Conservation (phyloP, 1,140 invertebrate species). For the Papilio polytes region DNA sequence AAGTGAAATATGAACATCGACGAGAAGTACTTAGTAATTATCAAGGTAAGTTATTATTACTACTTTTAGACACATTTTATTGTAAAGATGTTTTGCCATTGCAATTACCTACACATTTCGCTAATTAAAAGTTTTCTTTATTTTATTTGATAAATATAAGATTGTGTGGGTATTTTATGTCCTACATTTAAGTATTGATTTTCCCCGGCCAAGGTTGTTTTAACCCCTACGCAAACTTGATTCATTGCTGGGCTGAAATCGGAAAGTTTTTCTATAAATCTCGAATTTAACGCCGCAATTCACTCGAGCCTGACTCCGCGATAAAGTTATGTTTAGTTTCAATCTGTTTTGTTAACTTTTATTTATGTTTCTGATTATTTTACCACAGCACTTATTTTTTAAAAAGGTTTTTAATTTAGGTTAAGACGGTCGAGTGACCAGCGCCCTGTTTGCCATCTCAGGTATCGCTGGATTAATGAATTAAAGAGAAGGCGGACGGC, state of each 20-base stretch:
- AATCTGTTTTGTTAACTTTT: slow-evolving; percentile 29
- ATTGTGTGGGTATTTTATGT: background rate
- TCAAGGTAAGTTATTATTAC: too few species aligned
- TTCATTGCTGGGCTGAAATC: slow-evolving; percentile 49
- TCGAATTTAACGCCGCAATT: slow-evolving; percentile 50
- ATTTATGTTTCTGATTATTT: slow-evolving; percentile 23
- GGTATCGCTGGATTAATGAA: too few species aligned
- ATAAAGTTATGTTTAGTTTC: slow-evolving; percentile 44
- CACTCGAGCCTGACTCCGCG: slow-evolving; percentile 41
- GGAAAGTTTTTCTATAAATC: slow-evolving; percentile 53
- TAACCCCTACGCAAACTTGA: slow-evolving; percentile 42
- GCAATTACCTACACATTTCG: background rate
- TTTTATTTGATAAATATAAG: background rate
- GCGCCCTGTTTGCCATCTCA: too few species aligned
- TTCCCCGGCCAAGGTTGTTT: slow-evolving; percentile 31
- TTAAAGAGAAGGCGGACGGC: too few species aligned
- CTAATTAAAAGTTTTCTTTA: background rate
- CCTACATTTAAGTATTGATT: slow-evolving; percentile 26
- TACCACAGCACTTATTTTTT: slow-evolving; percentile 39
- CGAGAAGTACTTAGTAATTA: too few species aligned
- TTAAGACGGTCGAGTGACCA: too few species aligned
- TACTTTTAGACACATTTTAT: too few species aligned
- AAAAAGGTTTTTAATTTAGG: background rate
- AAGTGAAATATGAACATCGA: too few species aligned
- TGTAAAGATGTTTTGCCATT: too few species aligned